Evolutionary conservation across 2,113 vertebrate genomes (phyloP), one percentile per base, ranked within the genome.

Genomic region (Ovibos moschatus): DNA sequence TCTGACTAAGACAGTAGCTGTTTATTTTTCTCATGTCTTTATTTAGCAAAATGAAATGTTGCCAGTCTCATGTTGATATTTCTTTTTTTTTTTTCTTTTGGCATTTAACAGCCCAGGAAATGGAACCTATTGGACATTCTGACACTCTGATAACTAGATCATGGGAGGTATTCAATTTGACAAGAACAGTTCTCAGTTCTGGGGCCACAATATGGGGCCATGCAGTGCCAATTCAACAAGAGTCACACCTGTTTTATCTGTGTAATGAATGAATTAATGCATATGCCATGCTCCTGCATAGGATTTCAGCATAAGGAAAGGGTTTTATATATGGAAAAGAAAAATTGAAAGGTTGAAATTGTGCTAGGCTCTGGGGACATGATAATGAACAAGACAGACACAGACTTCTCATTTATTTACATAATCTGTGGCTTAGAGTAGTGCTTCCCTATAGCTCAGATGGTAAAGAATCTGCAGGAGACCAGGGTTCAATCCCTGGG

Each of bases 21-120:
- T 67, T 74, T 40, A 25, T 55, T 89, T 50, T 57, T 43, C 64
- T 28, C 25, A 2, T 78, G 5, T 50, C 82, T 55, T 94, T 94
- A 90, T 88, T 81, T 89, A 88, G 53, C 57, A 89, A 91, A 90
- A 88, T 33, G n/a, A 97, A 95, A 53, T 8, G 12, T n/a, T 87
- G 82, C 74, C 89, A 81, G 14, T 93, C 57, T 87, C 83, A 36
- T 6, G 40, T 30, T 57, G 43, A 15, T 15, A 27, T 92, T n/a
- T 40, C 64, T 17, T 58, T 50, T 62, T 51, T 78, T 53, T 53
- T 53, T 57, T 78, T 6, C 27, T 92, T 87, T 50, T 71, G 36
- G 89, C 30, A 83, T 91, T 88, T 91, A 58, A 36, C 47, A 60
- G 45, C 40, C 43, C 55, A 50, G 33, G 58, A 89, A 55, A 89